Evolutionary conservation across 1,140 invertebrate species (phyloP).

Genomic region (Contarinia nasturtii): DNA sequence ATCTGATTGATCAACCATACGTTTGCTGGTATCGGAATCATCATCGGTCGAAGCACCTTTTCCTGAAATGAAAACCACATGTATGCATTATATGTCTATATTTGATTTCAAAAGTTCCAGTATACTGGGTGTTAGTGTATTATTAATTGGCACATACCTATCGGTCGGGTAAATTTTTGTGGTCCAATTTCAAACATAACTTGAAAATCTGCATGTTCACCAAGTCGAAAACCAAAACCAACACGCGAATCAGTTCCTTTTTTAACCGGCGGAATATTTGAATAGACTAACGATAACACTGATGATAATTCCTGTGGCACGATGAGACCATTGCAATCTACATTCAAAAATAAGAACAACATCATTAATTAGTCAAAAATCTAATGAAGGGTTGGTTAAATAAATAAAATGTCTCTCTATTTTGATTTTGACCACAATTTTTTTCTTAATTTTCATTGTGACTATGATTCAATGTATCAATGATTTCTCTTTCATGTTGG

Average conservation of each 20-base stretch:
- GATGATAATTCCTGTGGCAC: constrained; percentile 59
- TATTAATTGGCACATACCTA: constrained; percentile 23
- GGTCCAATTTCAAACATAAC: constrained; percentile 56
- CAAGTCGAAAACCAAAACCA: constrained; percentile 58
- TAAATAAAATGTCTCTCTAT: too few relatives aligned
- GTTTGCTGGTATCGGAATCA: constrained; percentile 18
- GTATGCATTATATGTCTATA: neutral
- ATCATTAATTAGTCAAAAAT: neutral
- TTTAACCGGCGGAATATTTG: constrained; percentile 63
- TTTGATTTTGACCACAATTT: too few relatives aligned
- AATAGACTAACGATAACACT: constrained; percentile 52
- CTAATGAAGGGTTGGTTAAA: too few relatives aligned
- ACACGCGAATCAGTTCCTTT: constrained; percentile 66
- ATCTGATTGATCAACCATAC: constrained; percentile 14
- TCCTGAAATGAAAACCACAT: neutral
- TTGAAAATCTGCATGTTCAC: constrained; percentile 63
- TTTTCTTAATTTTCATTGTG: too few relatives aligned
- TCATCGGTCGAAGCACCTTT: constrained; percentile 6
- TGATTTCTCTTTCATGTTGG: too few relatives aligned
- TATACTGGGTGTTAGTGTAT: neutral
- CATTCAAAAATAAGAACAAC: neutral
- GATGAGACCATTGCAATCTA: constrained; percentile 30
- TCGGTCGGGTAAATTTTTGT: constrained; percentile 42
- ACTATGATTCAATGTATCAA: too few relatives aligned
- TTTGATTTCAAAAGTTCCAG: too few relatives aligned